Evolutionary conservation across 92 coral and sea anemone species (phyloP), one percentile per base, ranked within the genome.

Genomic region (Hydrozoanthus gracilis): DNA sequence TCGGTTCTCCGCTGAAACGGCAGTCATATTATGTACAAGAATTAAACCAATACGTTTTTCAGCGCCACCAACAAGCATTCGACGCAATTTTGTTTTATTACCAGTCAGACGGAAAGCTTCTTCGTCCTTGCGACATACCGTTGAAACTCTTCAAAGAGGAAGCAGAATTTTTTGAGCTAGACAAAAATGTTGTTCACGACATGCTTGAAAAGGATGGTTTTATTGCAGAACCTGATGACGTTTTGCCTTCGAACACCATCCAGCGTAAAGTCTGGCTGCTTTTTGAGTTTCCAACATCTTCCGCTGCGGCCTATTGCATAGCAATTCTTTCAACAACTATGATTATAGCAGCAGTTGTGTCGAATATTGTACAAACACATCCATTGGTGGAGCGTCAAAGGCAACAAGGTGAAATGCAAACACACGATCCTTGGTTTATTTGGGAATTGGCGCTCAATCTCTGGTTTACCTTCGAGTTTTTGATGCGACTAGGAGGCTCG

Each of bases 281-380:
- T 49, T 82, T 88, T 15, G 91, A 88, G 64, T 82, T 80, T 66
- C 91, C 91, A 4, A 54, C 76, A 49, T 82, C 91, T n/a, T 88
- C 91, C 4, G 82, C 58, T 3, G 51, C 78, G n/a, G 91, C 91
- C 16, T 46, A 88, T 61, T 44, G 73, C 50, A 27, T 88, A 52
- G 84, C 87, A 1, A n/a, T 88, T 2, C 8, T 51, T 71, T 88
- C 91, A 17, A 54, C 84, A 74, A 73, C 76, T 7, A 58, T 88
- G 70, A 74, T 82, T 51, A 39, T 88, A 11, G 66, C 44, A 5
- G 80, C 90, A 6, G 90, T 82, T 44, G 76, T 88, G 10, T 73
- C 78, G 12, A 82, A 66, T 12, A 74, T 82, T 49, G 15, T 73
- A 17, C 76, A 73, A 83, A 73, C 91, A 20, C 71, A 82, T 61